Evolutionary conservation across 2,797 vertebrate genomes (phyloP).

Genomic region (Oreochromis mossambicus): DNA sequence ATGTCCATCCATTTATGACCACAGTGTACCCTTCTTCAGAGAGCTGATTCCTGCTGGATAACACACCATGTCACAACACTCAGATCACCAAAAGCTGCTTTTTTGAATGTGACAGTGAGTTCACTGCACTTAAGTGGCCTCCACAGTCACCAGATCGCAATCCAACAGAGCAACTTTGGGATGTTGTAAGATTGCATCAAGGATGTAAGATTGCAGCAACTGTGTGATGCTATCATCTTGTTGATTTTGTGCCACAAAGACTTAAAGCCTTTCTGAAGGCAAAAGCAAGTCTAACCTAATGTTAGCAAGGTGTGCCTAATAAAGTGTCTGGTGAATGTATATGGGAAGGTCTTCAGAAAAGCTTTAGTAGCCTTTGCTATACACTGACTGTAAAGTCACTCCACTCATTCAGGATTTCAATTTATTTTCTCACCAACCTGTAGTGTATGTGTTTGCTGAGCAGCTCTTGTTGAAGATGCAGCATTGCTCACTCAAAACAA

Average conservation of each 20-base stretch:
- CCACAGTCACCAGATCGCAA: background rate
- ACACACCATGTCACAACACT: background rate
- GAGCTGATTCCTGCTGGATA: background rate
- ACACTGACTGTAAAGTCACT: background rate
- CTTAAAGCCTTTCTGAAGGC: background rate
- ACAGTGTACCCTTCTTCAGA: background rate
- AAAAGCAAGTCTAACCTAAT: background rate
- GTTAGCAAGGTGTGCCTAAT: background rate
- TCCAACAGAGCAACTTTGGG: background rate
- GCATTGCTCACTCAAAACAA: background rate
- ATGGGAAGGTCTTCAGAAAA: background rate
- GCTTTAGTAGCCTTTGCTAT: background rate
- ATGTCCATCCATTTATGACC: background rate
- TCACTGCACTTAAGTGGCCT: background rate
- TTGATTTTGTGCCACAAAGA: background rate
- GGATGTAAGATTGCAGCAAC: background rate
- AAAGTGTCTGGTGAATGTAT: background rate
- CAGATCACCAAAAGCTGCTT: background rate
- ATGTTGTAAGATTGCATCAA: background rate
- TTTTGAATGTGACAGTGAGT: background rate
- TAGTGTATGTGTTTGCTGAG: background rate
- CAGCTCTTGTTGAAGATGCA: background rate
- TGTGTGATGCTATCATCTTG: background rate
- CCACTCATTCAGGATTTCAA: background rate
- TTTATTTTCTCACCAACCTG: background rate